These are phyloP conservation scores for Andrena bucephala DNA, from an alignment of 2,888 invertebrate species.

Conservation along the genomic window DNA sequence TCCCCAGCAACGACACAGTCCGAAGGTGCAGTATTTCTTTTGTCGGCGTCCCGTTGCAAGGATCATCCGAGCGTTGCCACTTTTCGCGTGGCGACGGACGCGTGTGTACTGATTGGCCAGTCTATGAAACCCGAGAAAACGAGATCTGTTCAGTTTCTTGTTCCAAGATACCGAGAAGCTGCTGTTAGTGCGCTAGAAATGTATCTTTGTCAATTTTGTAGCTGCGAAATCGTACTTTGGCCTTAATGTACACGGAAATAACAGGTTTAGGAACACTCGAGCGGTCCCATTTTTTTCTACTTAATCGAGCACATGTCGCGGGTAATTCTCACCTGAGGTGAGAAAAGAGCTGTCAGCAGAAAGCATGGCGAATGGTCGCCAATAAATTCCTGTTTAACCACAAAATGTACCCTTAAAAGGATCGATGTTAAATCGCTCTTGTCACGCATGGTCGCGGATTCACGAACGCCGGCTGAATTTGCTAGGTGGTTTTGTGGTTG, in stretches of 20 bases:
- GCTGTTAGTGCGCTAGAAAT: too few species aligned
- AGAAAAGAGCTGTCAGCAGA: neutral
- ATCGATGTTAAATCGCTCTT: too few species aligned
- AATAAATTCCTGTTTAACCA: too few species aligned
- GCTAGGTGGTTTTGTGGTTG: too few species aligned
- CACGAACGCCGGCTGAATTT: too few species aligned
- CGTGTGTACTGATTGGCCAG: neutral
- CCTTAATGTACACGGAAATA: neutral
- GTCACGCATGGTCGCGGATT: too few species aligned
- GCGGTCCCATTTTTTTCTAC: neutral
- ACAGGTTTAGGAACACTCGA: neutral
- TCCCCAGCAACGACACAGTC: neutral
- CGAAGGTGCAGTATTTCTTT: neutral
- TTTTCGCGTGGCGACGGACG: neutral
- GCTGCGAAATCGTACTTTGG: neutral
- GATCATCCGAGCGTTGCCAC: neutral
- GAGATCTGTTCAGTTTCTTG: too few species aligned
- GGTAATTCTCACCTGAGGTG: neutral
- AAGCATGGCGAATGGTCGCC: neutral
- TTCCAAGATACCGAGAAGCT: too few species aligned
- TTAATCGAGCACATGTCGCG: neutral
- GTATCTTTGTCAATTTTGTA: neutral
- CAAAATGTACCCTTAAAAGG: too few species aligned
- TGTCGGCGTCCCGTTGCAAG: neutral
- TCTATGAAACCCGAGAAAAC: neutral